Base-by-base conservation (phyloP, 2,888 invertebrate genomes). In the Patella caerulea region DNA sequence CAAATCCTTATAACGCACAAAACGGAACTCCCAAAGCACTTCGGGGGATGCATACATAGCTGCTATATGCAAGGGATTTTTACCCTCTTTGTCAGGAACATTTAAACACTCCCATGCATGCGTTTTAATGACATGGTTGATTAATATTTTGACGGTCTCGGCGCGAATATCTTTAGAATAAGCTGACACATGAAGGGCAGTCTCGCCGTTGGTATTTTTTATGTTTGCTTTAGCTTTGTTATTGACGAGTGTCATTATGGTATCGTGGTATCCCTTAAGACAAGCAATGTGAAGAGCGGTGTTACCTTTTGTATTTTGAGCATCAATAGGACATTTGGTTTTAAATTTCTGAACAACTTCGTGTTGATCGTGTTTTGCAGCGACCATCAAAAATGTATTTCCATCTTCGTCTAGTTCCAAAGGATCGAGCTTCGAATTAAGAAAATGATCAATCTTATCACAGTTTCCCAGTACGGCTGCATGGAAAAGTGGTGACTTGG, bases 201-300 rank as follows among this genome's bases (percentile, higher is more conserved):
- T 90, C 79, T 90, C 86, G 3, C 88, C 88, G 69, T 79, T 76
- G 17, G 82, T 77, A 76, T 91, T 91, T 59, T 83, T 84, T 5
- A 88, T 81, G 78, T 89, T 86, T 15, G 89, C 86, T 77, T 86
- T 89, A 19, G 89, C 87, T 69, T 90, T 90, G 71, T 74, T 78
- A 29, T 83, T 77, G 14, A 90, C 76, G 1, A 90, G 82, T 11
- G 83, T 79, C 59, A 81, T 52, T 17, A 89, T 83, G 4, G 86
- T 83, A 14, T 87, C 85, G 29, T 82, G 71, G 76, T 88, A 83
- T 9, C 91, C 91, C 53, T 84, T 80, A 17, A 84, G 83, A 73
- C 88, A 88, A 2, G 91, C 90, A 53, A 90, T 82, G 78, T 92
- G 91, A 17, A 92, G 80, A 0, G 90, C 86, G 1, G 91, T 91